Base-by-base conservation (phyloP, 2,888 invertebrate genomes). In the Sabatieria punctata region DNA sequence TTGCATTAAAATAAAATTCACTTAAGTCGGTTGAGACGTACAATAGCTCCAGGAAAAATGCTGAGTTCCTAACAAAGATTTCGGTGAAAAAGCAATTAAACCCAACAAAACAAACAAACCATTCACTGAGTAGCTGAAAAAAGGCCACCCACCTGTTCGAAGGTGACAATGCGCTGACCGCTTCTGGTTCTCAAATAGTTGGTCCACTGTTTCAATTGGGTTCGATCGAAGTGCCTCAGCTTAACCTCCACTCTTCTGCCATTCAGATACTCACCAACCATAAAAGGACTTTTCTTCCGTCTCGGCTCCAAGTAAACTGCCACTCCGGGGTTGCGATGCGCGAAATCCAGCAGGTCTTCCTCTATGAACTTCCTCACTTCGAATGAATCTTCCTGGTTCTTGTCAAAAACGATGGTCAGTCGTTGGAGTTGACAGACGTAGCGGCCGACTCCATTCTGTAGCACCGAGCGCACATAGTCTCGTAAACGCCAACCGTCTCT, bases 281-380 rank as follows among this genome's bases (percentile, higher is more conserved):
- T 70, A 1, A 78, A 75, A 0, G 93, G 80, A 0, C 74, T 66
- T 41, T 81, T 73, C 61, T 88, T 85, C 52, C 91, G 73, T 54
- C 89, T 75, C 0, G 93, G 89, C 67, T 91, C 88, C 3, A 89
- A 68, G 63, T 95, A 95, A 0, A 91, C 80, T 3, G 84, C 91
- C 37, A 84, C 74, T 4, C 83, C 81, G 0, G 91, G 88, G 67
- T 91, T 82, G 22, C 75, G 71, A 61, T 77, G 78, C 0, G 89
- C 82, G 70, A 83, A 93, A 56, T 85, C n/a, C 78, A 1, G 68
- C 41, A 93, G 66, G 60, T 85, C 78, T 52, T 79, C 77, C 68
- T 93, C 40, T 25, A 47, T 43, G 26, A 48, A 41, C 19, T 39
- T 85, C 86, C 89, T 78, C 61, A 86, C 71, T 45, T 89, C 43